Evolutionary conservation across 2,888 invertebrate species (phyloP), one percentile per base, ranked within the genome.

Genomic region (Lochmaea crataegi): DNA sequence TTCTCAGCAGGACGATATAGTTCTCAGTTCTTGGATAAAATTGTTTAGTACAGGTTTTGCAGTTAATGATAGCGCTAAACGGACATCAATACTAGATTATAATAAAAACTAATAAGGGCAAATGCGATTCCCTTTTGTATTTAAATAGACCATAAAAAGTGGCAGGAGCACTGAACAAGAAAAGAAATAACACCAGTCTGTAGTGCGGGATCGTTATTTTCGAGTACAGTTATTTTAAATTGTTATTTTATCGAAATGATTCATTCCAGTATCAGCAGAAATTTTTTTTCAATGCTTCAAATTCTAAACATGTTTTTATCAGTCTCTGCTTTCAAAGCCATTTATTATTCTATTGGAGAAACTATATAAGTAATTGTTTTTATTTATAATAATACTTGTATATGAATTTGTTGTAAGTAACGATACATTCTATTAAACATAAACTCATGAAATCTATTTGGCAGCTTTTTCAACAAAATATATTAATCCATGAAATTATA

Each of bases 61-160:
- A 45, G 22, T 38, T 68, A 68, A 68, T 61, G 60, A 56, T 68
- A 68, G 22, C 32, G 60, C 63, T 63, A 32, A 70, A 16, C 45
- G 64, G 64, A 51, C 65, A 69, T 26, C 63, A 63, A 69, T 56
- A 38, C 32, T 51, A 41, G 61, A 63, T 69, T 70, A 70, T 70
- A 70, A 70, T 70, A 65, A 64, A 65, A 70, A 65, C 70, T 45
- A 70, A 70, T 70, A 76, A 77, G 73, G 75, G 75, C 73, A 76
- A 74, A 75, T 73, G 74, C 61, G 64, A 77, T 78, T 76, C 74
- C 74, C 77, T 77, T 63, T 77, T 80, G 79, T 79, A 80, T 82
- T 82, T 82, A 82, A 82, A 82, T 82, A 76, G 79, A 68, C 75
- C 65, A 77, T 76, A 80, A 81, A 80, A 81, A 79, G 79, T 77